These are phyloP conservation scores for Tamias sibiricus DNA, from an alignment of 2,113 vertebrate genomes.

Conservation along the genomic window DNA sequence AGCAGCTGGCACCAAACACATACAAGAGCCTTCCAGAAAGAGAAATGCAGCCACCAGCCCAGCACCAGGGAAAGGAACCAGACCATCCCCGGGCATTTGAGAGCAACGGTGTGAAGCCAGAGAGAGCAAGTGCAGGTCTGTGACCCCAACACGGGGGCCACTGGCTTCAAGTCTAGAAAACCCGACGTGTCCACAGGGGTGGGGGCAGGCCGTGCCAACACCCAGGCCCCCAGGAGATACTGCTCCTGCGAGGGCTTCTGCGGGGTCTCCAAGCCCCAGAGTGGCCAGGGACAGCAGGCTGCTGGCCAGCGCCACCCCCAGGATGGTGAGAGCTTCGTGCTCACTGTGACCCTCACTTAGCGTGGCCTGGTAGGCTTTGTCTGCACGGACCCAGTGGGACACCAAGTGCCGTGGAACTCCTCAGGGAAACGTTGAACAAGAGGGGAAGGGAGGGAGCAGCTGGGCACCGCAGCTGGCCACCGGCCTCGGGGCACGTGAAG, in stretches of 20 bases:
- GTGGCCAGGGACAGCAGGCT: too few species aligned
- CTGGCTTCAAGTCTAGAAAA: background rate
- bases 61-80: background rate
- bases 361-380: background rate
- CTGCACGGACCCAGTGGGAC: background rate
- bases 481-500: accelerated
- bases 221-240: background rate
- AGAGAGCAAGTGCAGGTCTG: too few species aligned
- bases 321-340: too few species aligned
- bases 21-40: too few species aligned
- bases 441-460: background rate
- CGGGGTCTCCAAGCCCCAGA: background rate
- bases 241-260: too few species aligned
- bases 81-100: too few species aligned
- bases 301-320: background rate
- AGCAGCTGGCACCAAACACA: background rate
- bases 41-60: too few species aligned
- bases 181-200: background rate
- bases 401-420: background rate
- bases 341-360: background rate
- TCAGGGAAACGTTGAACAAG: background rate
- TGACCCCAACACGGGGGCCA: background rate
- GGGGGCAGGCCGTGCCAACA: background rate
- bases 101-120: background rate
- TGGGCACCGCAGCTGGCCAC: background rate